Evolutionary conservation across 2,797 vertebrate genomes (phyloP).

Genomic region (Thripadectes ignobilis): DNA sequence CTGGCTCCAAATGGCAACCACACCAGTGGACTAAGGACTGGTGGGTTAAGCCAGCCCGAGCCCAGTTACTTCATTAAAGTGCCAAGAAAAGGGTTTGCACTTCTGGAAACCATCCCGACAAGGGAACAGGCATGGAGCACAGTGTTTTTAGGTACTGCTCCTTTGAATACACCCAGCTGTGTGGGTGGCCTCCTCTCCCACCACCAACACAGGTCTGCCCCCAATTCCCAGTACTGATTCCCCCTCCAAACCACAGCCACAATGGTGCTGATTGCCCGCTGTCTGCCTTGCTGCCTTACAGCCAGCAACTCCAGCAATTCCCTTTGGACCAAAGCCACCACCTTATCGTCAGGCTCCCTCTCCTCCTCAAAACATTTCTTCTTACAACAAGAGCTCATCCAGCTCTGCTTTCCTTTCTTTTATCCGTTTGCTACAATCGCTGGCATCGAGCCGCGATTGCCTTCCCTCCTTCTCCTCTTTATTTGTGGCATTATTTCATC

Average conservation of each 20-base stretch:
- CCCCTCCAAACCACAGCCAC: background rate
- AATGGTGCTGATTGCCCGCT: accelerated
- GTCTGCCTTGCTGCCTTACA: background rate
- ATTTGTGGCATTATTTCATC: background rate
- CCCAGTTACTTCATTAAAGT: accelerated
- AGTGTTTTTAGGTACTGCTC: background rate
- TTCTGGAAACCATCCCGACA: background rate
- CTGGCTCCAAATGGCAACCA: background rate
- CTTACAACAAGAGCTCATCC: background rate
- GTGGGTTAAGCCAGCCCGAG: background rate
- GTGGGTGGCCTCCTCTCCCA: background rate
- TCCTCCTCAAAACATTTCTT: background rate
- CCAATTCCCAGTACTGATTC: accelerated
- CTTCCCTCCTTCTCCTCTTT: background rate
- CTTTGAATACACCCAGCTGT: background rate
- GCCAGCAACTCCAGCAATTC: background rate
- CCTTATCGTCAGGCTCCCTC: accelerated
- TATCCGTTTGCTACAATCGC: background rate
- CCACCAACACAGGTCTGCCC: background rate
- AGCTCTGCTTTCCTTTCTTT: background rate
- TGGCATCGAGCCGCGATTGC: accelerated
- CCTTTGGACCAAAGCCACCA: background rate
- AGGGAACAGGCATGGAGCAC: accelerated
- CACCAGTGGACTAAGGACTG: background rate
- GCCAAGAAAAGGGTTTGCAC: background rate